Evolutionary conservation across 2,113 vertebrate species (phyloP), one percentile per base, ranked within the genome.

Genomic region (Pelecanoides urinatrix): DNA sequence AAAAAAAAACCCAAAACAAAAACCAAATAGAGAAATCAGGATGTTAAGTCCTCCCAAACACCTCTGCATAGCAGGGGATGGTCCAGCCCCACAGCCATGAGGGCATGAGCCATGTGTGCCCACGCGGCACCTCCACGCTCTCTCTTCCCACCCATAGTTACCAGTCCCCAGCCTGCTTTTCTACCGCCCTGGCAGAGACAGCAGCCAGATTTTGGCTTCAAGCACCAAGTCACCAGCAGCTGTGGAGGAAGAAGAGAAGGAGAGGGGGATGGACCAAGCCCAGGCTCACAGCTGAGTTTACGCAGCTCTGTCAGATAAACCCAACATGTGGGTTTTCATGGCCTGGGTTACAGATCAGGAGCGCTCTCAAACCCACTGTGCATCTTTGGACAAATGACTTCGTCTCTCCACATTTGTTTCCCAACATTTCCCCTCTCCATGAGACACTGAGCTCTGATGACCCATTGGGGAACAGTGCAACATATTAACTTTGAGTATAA

Each of bases 51-150:
- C 44, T 90, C 38, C 40, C 40, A 70, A 66, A 76, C n/a, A 70
- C 5, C 40, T 61, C 56, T 52, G 44, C 47, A 55, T 2, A 71
- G 84, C 73, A 84, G n/a, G 23, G 38, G 50, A 78, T 29, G 20
- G n/a, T 42, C 22, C 38, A 55, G 77, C 22, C 87, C 29, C 61
- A 71, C 8, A 78, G 56, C 26, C 6, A 1, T 2, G 14, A 70
- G 23, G 21, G 25, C 25, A 53, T 8, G 13, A 94, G 23, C 77
- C 25, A 32, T 0, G 3, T 5, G 15, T 49, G 49, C 50, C 30
- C 19, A 3, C 0, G 6, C 2, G 32, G 32, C 45, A 77, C 4
- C 32, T 77, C 50, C 38, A 16, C 1, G 2, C 3, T 36, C 50
- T 21, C 40, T 65, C 20, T 50, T 52, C 30, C 50, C 9, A 0